Conservation (phyloP, 2,113 vertebrate genomes). For the Delphinus delphis region DNA sequence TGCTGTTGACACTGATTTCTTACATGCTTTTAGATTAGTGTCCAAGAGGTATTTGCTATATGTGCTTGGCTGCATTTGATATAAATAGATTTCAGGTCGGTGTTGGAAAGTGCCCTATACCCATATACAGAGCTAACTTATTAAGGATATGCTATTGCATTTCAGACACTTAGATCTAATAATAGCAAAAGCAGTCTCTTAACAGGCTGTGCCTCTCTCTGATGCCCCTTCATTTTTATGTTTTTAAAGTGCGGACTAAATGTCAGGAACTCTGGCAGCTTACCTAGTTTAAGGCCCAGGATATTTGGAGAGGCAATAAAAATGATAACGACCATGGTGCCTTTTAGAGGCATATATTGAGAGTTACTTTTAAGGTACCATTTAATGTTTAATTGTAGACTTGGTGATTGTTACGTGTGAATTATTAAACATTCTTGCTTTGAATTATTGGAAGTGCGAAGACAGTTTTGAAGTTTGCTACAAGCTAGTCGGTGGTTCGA, state of each 20-base stretch:
- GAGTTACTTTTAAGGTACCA: background rate
- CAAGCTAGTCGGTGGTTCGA: background rate
- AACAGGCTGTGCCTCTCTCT: background rate
- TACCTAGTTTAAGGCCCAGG: background rate
- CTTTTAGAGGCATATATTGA: background rate
- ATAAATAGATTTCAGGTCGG: background rate
- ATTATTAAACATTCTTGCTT: background rate
- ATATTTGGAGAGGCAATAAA: background rate
- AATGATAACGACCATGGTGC: background rate
- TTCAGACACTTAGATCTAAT: slow-evolving; percentile 25
- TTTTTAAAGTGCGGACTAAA: background rate
- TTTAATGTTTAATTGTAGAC: background rate
- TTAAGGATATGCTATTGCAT: background rate
- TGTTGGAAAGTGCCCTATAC: background rate
- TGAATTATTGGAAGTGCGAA: background rate
- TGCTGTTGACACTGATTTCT: background rate
- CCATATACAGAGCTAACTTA: background rate
- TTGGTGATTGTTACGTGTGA: background rate
- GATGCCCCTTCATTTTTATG: background rate
- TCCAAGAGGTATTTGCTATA: background rate
- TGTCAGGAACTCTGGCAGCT: background rate
- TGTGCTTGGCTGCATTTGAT: background rate
- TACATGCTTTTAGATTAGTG: background rate
- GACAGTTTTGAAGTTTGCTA: background rate
- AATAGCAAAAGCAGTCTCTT: slow-evolving; percentile 7